Base-by-base conservation (phyloP, 2,888 invertebrate genomes). In the Lamellibrachia satsuma region DNA sequence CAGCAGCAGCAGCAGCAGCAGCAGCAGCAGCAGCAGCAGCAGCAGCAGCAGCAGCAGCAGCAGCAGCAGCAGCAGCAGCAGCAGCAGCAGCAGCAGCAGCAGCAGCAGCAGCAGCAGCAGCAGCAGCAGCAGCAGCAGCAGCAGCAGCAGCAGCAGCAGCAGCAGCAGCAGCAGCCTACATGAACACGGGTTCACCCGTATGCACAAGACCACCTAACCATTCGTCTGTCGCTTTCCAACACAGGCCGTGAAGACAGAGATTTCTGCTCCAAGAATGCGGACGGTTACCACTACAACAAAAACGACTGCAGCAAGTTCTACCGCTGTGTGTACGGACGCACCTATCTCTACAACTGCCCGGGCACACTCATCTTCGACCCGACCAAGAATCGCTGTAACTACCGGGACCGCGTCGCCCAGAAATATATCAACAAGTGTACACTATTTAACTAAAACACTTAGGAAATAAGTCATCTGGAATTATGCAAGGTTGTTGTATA, bases 341-440 rank as follows among this genome's bases (percentile, higher is more conserved):
- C 75, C 15, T 75, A 75, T 75, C 75, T 75, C 75, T 75, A 75
- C 75, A 75, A 75, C 75, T 75, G 75, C n/a, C 75, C 75, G n/a
- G 75, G 75, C 22, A 11, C 6, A n/a, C 75, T 75, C 22, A 75
- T 75, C 75, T 75, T 75, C 75, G 75, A 75, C 6, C 75, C 75
- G 15, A 15, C 75, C 75, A 22, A 22, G 75, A 75, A 75, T 22
- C 75, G 75, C 75, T 75, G 75, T n/a, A 75, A 75, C 75, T 75
- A 75, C 75, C 75, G 75, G 75, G 75, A 75, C 75, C 75, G n/a
- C 11, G n/a, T 75, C n/a, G n/a, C 75, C 75, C 75, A 22, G 75
- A 75, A 75, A 75, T 15, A 75, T 15, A 75, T 75, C 75, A 75
- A 11, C 22, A 75, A 3, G 22, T 75, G 75, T 22, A 75, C 15